These are phyloP conservation scores for Leucoptera coffeella DNA, from an alignment of 2,888 invertebrate genomes.

Conservation along the genomic window DNA sequence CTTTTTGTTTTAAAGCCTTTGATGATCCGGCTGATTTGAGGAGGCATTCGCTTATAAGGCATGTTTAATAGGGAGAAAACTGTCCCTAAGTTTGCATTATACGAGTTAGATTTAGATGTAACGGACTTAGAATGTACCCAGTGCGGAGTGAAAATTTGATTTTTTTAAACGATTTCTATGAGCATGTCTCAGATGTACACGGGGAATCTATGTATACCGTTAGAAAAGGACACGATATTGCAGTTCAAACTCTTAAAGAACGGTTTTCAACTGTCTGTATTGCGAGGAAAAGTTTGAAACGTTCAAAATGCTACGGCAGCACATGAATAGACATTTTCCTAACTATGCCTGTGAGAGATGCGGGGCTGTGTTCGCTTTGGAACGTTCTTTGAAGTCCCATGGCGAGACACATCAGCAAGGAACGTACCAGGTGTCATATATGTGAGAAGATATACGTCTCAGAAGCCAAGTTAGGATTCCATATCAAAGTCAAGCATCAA, in stretches of 20 bases:
- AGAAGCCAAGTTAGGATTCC: conserved; percentile 24
- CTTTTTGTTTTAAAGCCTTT: conserved; percentile 20
- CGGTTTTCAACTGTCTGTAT: conserved; percentile 29
- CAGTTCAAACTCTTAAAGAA: conserved; percentile 30
- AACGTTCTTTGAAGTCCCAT: conserved; percentile 23
- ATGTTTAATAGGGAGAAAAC: conserved; percentile 19
- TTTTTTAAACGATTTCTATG: conserved; percentile 15
- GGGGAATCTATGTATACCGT: conserved; percentile 17
- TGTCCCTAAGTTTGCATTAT: conserved; percentile 12
- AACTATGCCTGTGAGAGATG: conserved; percentile 27
- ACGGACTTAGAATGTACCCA: conserved; percentile 16
- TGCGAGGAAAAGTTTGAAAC: conserved; percentile 31
- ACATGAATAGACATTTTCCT: conserved; percentile 33
- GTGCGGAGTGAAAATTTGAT: conserved; percentile 14
- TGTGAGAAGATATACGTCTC: conserved; percentile 28
- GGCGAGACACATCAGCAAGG: conserved; percentile 23
- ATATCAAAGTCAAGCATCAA: conserved; percentile 32
- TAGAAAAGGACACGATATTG: conserved; percentile 27
- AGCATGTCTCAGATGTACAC: conserved; percentile 20
- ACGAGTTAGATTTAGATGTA: conserved; percentile 19
- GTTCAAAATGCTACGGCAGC: conserved; percentile 36
- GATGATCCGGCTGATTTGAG: conserved; percentile 24
- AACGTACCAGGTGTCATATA: no score
- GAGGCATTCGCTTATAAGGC: conserved; percentile 14
- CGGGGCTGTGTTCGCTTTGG: conserved; percentile 23